Evolutionary conservation across 2,888 invertebrate species (phyloP).

Genomic region (Calameuta filiformis): DNA sequence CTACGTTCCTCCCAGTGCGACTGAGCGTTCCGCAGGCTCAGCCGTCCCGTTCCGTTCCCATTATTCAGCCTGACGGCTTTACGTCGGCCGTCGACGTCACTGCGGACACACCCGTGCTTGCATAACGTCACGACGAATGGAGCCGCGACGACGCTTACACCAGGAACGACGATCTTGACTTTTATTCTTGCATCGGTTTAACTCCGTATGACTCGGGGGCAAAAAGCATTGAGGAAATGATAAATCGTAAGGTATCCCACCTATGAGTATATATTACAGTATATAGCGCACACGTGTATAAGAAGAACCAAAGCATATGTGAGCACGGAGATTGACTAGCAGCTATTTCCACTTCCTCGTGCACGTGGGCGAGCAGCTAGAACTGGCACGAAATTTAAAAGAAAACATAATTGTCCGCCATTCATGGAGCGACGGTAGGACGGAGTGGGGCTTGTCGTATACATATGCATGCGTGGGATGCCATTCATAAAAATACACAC

Average conservation of each 20-base stretch:
- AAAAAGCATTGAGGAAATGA: background rate
- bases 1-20: background rate
- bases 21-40: background rate
- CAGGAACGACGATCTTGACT: background rate
- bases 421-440: constrained; percentile 10
- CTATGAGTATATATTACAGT: background rate
- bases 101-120: background rate
- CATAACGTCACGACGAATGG: background rate
- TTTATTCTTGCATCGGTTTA: background rate
- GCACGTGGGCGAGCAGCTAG: constrained; percentile 16
- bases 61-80: background rate
- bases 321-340: background rate
- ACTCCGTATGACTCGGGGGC: background rate
- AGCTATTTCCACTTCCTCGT: background rate
- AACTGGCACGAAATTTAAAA: constrained; percentile 1
- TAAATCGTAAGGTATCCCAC: background rate
- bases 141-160: background rate
- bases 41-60: too few relatives aligned
- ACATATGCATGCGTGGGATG: background rate
- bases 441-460: background rate
- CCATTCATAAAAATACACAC: constrained; percentile 1
- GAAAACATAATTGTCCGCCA: constrained; percentile 13
- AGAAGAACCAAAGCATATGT: background rate
- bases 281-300: background rate
- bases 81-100: background rate